A percentile compares a stretch with the other conserved stretches of the same genome.
These are phyloP conservation scores for Gavialis gangeticus DNA, from an alignment of 2,113 vertebrate species.

Conservation along the genomic window DNA sequence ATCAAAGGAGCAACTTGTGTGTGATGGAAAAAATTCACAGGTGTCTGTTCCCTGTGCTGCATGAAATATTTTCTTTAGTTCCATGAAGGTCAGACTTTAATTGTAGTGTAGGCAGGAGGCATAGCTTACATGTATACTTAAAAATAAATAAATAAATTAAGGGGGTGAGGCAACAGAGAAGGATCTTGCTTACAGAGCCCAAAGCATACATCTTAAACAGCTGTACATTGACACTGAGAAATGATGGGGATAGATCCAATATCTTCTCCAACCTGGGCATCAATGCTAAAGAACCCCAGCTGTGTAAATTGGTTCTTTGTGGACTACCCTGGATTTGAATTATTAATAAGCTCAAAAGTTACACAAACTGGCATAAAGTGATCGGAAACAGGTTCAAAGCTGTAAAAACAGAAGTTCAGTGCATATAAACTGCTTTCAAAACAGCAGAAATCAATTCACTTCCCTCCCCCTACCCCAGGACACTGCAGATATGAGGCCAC, in stretches of 20 bases:
- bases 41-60: background rate
- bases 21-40: background rate
- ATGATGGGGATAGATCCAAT: background rate
- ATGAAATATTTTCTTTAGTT: conserved; percentile 58
- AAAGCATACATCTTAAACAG: background rate
- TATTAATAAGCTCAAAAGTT: background rate
- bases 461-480: no score
- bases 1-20: conserved; percentile 53
- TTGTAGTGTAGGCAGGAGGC: conserved; percentile 11
- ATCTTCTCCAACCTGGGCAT: conserved; percentile 5
- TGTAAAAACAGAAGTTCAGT: no score
- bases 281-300: background rate
- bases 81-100: conserved; percentile 46
- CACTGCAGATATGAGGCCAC: no score
- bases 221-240: background rate
- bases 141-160: background rate
- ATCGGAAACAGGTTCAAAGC: no score
- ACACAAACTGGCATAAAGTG: background rate
- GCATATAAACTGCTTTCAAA: no score
- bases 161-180: background rate
- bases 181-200: conserved; percentile 47
- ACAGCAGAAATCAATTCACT: no score
- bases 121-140: background rate
- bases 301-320: background rate
- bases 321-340: conserved; percentile 3